Evolutionary conservation across 2,888 invertebrate species (phyloP).

Genomic region (Zootermopsis nevadensis): DNA sequence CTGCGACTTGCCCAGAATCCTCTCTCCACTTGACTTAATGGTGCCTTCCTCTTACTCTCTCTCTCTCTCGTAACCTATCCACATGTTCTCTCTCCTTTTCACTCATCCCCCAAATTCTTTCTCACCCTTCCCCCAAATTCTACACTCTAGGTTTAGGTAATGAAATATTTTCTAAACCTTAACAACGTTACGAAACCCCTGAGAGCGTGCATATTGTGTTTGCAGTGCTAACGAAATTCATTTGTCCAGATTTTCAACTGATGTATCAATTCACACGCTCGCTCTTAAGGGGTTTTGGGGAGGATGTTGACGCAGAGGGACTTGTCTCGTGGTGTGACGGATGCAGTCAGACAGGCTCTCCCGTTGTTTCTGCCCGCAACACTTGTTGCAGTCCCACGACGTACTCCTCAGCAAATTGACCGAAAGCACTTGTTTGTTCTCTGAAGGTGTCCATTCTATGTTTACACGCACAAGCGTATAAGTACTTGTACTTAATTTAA

Average conservation of each 20-base stretch:
- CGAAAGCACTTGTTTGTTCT: constrained; percentile 21
- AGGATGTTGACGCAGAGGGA: constrained; percentile 32
- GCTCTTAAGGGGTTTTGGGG: constrained; percentile 12
- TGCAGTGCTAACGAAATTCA: constrained; percentile 46
- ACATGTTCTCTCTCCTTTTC: not conserved
- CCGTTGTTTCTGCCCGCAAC: constrained; percentile 4
- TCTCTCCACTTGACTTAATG: constrained; percentile 37
- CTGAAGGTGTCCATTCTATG: not conserved
- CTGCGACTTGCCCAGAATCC: constrained; percentile 34
- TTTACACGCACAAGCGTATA: not conserved
- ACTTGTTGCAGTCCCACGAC: constrained; percentile 33
- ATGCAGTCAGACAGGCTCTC: constrained; percentile 10
- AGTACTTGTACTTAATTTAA: not conserved
- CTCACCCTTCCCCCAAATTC: not conserved
- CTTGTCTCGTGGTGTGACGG: constrained; percentile 12
- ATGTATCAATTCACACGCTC: constrained; percentile 33
- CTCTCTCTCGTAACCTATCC: constrained; percentile 19
- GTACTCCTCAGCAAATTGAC: constrained; percentile 19
- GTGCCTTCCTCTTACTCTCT: constrained; percentile 24
- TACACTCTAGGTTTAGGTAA: constrained; percentile 36
- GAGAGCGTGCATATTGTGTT: constrained; percentile 45
- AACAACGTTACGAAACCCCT: constrained; percentile 47
- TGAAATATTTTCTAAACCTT: constrained; percentile 49
- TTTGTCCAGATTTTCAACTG: constrained; percentile 43
- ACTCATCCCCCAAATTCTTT: not conserved